phyloP scores from a whole-genome alignment of 2,113 vertebrate genomes.

The Cyphomyrus discorhynchus region DNA sequence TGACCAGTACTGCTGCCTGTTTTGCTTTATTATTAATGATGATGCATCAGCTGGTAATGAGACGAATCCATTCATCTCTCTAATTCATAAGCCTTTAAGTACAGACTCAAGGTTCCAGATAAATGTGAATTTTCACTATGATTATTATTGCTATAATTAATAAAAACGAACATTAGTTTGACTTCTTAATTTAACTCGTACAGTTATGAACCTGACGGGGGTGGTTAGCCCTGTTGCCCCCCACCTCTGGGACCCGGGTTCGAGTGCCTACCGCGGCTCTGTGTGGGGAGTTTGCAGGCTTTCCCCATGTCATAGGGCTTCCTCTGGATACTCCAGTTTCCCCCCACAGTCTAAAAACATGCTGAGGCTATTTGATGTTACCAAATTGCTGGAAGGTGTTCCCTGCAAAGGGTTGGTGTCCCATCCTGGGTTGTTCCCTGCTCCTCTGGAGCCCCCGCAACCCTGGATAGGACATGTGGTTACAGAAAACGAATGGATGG shows the following conservation, averaged over 20 bases:
- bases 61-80: not conserved
- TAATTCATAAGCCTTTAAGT: not conserved
- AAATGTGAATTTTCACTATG: not conserved
- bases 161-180: not conserved
- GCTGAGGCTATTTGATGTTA: not conserved
- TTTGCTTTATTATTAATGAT: not conserved
- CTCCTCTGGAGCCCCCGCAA: no score
- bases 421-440: not conserved
- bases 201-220: not conserved
- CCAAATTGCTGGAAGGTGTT: not conserved
- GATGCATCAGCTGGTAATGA: not conserved
- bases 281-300: not conserved
- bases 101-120: not conserved
- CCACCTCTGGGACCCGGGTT: not conserved
- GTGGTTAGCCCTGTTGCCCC: not conserved
- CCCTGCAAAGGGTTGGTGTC: not conserved
- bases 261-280: not conserved
- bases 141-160: not conserved
- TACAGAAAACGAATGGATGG: not conserved
- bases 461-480: not conserved
- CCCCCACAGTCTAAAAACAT: no score
- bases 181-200: not conserved
- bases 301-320: no score
- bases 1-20: not conserved
- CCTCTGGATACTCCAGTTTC: no score